These are phyloP conservation scores for Poecilia wingei DNA, from an alignment of 2,797 vertebrate genomes.

Conservation along the genomic window DNA sequence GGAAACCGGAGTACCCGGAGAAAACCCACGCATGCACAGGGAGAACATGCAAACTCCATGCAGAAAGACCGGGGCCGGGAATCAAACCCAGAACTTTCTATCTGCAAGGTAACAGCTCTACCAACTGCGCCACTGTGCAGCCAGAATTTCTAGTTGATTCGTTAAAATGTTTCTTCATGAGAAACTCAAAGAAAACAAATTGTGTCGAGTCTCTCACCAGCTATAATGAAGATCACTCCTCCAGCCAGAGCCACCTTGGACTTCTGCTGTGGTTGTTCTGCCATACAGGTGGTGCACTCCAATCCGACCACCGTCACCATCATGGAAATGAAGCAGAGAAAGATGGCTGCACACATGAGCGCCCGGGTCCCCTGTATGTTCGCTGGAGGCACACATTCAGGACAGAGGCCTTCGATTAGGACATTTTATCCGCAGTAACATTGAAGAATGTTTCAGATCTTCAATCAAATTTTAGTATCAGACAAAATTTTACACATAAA, in stretches of 20 bases:
- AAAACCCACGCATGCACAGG: too few species aligned
- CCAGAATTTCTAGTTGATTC: neutral
- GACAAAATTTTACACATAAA: neutral
- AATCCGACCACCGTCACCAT: conserved; percentile 86
- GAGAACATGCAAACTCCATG: too few species aligned
- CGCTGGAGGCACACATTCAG: conserved; percentile 66
- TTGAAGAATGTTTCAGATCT: neutral
- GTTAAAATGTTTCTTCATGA: neutral
- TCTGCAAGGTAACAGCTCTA: too few species aligned
- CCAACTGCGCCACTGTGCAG: too few species aligned
- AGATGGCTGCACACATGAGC: conserved; percentile 87
- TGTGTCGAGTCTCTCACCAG: conserved; percentile 77
- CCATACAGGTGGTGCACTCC: conserved; percentile 93
- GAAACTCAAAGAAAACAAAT: neutral
- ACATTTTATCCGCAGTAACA: neutral
- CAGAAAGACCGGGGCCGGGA: too few species aligned
- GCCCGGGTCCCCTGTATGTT: conserved; percentile 88
- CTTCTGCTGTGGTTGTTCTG: conserved; percentile 84
- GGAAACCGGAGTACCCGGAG: too few species aligned
- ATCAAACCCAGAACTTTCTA: too few species aligned
- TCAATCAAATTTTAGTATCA: neutral
- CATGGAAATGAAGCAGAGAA: conserved; percentile 81
- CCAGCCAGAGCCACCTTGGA: conserved; percentile 88
- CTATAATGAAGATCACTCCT: conserved; percentile 86
- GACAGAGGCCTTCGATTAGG: neutral